Conservation (phyloP, 1,140 invertebrate genomes). For the Vanessa atalanta region DNA sequence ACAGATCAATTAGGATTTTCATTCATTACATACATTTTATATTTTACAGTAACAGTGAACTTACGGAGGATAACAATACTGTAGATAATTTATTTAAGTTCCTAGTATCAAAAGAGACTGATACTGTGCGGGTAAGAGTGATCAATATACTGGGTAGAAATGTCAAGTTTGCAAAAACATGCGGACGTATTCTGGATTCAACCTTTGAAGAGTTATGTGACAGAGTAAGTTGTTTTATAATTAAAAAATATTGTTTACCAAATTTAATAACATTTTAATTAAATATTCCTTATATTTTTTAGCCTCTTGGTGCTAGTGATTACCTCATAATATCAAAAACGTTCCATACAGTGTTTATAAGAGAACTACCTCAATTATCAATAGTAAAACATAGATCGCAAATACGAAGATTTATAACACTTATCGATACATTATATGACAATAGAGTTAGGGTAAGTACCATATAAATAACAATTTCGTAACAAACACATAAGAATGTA, state of each 20-base stretch:
- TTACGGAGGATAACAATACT: slow-evolving; percentile 82
- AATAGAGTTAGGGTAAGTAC: slow-evolving; percentile 87
- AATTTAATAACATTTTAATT: background rate
- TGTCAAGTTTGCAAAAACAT: slow-evolving; percentile 93
- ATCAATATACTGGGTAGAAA: slow-evolving; percentile 94
- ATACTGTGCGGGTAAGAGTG: slow-evolving; percentile 90
- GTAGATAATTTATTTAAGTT: slow-evolving; percentile 95
- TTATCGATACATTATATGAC: slow-evolving; percentile 99
- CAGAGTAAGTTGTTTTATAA: slow-evolving; percentile 83
- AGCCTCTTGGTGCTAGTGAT: slow-evolving; percentile 95
- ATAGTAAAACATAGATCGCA: slow-evolving; percentile 89
- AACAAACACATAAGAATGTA: background rate
- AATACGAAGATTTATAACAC: slow-evolving; percentile 96
- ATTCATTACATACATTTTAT: background rate
- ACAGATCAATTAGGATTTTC: too few relatives aligned
- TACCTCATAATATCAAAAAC: slow-evolving; percentile 95
- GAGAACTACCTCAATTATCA: slow-evolving; percentile 91
- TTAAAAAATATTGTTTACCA: background rate
- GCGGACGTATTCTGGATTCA: slow-evolving; percentile 94
- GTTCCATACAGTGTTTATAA: slow-evolving; percentile 97
- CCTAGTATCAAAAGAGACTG: slow-evolving; percentile 93
- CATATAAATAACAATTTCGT: background rate
- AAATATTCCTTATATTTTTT: slow-evolving; percentile 44
- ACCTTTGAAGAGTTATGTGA: slow-evolving; percentile 95
- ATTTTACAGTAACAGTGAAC: slow-evolving; percentile 65